Base-by-base conservation (phyloP, 2,113 vertebrate genomes). In the Hymenochirus boettgeri region DNA sequence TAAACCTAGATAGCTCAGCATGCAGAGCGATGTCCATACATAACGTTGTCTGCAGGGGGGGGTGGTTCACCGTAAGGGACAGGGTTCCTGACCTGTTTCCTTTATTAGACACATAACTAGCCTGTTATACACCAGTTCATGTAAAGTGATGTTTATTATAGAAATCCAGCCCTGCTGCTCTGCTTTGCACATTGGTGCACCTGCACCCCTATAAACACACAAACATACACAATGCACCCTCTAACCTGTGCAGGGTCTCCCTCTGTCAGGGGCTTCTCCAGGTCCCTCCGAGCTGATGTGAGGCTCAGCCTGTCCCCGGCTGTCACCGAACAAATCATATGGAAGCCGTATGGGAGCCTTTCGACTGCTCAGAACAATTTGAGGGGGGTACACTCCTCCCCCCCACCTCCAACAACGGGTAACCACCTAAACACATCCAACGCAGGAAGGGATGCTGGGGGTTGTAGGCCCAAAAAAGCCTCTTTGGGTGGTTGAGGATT, bases 271-370 rank as follows among this genome's bases (percentile, higher is more conserved):
- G 64, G 64, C 27, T 67, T 67, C 46, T 67, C 64, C 15, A 59
- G 64, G 5, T 67, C 64, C 25, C 64, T 67, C 64, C 64, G 55
- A 35, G 62, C 21, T 51, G 70, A 21, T 50, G 54, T 33, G 61
- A 70, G 60, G 46, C 73, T 69, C 63, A 66, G 66, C 62, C 65
- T 53, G 62, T 50, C 62, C 60, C 50, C 70, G 19, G 65, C 53
- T 25, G 66, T 61, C 54, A 61, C 47, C 27, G 42, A 71, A 5
- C 25, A 35, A 24, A 51, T 56, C 22, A 56, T 35, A 15, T 11
- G 27, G 53, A 50, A 33, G 39, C 50, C 47, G 23, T 19, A 1
- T 15, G 8, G 53, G 64, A 54, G 65, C 61, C 19, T 22, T 2
- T 13, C 52, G 57, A 18, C 51, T 17, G 35, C 50, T 24, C 19